phyloP scores from a whole-genome alignment of 2,888 invertebrate species.

The Drosophila rellima region DNA sequence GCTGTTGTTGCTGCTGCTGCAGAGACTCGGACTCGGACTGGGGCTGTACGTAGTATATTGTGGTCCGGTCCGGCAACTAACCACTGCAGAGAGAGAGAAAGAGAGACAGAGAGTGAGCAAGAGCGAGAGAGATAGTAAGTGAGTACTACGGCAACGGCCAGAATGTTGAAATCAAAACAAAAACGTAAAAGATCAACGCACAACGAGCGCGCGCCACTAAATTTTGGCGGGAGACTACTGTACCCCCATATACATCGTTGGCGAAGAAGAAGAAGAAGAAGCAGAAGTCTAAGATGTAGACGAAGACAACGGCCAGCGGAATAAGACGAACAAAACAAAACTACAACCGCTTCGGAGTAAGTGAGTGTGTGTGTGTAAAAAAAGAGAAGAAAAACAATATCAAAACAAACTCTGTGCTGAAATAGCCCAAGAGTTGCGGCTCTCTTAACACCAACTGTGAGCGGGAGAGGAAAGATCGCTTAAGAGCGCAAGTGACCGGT shows the following conservation, averaged over 20 bases:
- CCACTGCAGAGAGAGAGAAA: constrained; percentile 18
- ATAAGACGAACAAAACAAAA: constrained; percentile 79
- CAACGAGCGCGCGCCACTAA: constrained; percentile 70
- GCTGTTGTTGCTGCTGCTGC: constrained; percentile 22
- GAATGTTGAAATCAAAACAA: constrained; percentile 82
- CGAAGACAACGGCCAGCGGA: constrained; percentile 52
- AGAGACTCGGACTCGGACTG: constrained; percentile 10
- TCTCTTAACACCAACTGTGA: constrained; percentile 28
- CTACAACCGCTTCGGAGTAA: constrained; percentile 55
- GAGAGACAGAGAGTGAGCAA: constrained; percentile 20
- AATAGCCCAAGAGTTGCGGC: constrained; percentile 27
- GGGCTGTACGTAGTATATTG: constrained; percentile 30
- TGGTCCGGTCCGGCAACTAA: constrained; percentile 66
- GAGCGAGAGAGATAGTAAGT: constrained; percentile 13
- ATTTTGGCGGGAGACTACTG: constrained; percentile 82
- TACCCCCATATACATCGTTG: constrained; percentile 58
- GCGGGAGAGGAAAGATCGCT: background rate
- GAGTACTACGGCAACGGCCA: constrained; percentile 59
- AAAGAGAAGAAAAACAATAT: constrained; percentile 64
- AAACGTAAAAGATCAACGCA: constrained; percentile 82
- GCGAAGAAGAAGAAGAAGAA: constrained; percentile 2
- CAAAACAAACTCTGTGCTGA: constrained; percentile 41
- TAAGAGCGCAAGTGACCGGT: constrained; percentile 48
- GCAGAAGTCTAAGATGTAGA: background rate
- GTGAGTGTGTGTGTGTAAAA: constrained; percentile 26